Evolutionary conservation across 2,888 invertebrate species (phyloP), one percentile per base, ranked within the genome.

Genomic region (Acronicta leporina): DNA sequence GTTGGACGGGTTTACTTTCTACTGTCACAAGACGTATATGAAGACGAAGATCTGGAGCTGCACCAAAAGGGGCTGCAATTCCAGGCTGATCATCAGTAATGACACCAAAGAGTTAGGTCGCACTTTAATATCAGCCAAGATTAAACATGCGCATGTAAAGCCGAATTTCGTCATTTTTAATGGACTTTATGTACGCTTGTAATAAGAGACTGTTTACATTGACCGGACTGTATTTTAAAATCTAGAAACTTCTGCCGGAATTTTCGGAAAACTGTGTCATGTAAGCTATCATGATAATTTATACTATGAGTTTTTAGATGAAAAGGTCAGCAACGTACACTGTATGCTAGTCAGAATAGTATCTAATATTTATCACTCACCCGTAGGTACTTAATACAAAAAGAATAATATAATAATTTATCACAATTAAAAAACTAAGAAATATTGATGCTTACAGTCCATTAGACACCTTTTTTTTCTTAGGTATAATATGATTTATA

Each of bases 1-100:
- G 1, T 14, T 69, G 7, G 57, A 73, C n/a, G 75, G 75, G 6
- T 78, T 55, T 50, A 65, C 68, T 1, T 77, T 69, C 46, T 76
- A 75, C 41, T 51, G 53, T 15, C 46, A 59, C 9, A 41, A 41
- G 14, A 40, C 15, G 6, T 11, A 41, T 10, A 0, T 14, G n/a
- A 46, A 47, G 20, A 47, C 54, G 0, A 41, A 16, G 15, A 41
- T 16, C 16, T 54, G 54, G 54, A 46, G 46, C 10, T 54, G 54
- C 11, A 54, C 46, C 6, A 41, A 41, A n/a, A 30, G 46, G 30
- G 30, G 41, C 4, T 54, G 54, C 11, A 46, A 33, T 0, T 11
- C 54, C 15, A 40, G 54, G 11, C 11, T 54, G 46, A 41, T 47
- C 30, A 7, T 46, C 15, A 46, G 10, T 2, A 33, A 46, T 20